Percentiles rank a stretch among this genome's conserved stretches.
phyloP scores from a whole-genome alignment of 2,888 invertebrate species.

The Drosophila subquinaria region DNA sequence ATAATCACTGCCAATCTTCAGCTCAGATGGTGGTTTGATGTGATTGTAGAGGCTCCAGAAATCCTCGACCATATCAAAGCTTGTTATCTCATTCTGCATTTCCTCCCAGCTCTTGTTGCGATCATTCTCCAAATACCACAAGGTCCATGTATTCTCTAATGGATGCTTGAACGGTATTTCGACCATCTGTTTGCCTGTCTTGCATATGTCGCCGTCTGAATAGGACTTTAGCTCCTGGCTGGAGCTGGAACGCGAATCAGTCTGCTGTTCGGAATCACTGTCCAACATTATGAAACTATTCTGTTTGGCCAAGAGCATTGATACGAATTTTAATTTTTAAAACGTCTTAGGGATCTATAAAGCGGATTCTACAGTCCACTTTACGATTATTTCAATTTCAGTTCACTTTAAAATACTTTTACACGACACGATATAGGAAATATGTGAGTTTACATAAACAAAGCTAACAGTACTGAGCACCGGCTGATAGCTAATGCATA shows the following conservation, averaged over 20 bases:
- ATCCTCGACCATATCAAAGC: conserved; percentile 98
- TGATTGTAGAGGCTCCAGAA: conserved; percentile 98
- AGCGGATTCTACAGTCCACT: background rate
- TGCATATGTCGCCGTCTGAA: conserved; percentile 31
- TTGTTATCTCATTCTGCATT: conserved; percentile 95
- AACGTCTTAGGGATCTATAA: background rate
- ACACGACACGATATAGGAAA: conserved; percentile 40
- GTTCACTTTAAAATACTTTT: conserved; percentile 34
- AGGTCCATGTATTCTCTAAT: conserved; percentile 96
- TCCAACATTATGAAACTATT: conserved; percentile 51
- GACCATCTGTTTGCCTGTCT: conserved; percentile 12
- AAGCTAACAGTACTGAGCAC: conserved; percentile 7
- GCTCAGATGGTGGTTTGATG: conserved; percentile 92
- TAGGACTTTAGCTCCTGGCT: conserved; percentile 37
- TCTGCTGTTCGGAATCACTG: conserved; percentile 37
- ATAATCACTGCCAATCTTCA: conserved; percentile 92
- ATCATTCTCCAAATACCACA: conserved; percentile 98
- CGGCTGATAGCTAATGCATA: conserved; percentile 33
- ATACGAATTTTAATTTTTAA: conserved; percentile 4
- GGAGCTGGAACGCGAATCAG: conserved; percentile 43
- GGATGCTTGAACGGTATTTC: conserved; percentile 91
- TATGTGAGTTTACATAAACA: conserved; percentile 36
- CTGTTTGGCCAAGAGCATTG: conserved; percentile 51
- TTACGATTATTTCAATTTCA: conserved; percentile 31
- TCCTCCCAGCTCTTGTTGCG: conserved; percentile 94